These are phyloP conservation scores for Sphenodon punctatus DNA, from an alignment of 2,797 vertebrate genomes.

Conservation along the genomic window DNA sequence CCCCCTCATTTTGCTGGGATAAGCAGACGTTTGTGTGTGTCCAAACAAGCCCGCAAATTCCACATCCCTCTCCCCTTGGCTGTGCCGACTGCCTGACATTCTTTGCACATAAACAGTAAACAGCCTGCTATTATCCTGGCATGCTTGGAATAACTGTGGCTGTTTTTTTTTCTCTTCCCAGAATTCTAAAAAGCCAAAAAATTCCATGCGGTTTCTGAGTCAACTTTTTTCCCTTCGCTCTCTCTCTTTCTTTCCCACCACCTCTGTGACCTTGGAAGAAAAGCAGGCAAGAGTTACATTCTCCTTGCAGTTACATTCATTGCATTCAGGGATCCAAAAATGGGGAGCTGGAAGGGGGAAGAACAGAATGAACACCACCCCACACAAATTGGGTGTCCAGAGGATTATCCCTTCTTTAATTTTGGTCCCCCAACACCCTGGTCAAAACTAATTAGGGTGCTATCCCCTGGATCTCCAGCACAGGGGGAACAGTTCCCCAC, in stretches of 20 bases:
- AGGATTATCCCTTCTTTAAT: no score
- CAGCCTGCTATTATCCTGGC: constrained; percentile 75
- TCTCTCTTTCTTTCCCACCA: constrained; percentile 70
- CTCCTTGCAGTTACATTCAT: background rate
- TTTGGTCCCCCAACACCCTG: no score
- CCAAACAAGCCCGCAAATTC: constrained; percentile 33
- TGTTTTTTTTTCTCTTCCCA: constrained; percentile 78
- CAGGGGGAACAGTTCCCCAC: no score
- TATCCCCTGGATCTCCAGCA: no score
- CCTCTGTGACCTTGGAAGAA: constrained; percentile 66
- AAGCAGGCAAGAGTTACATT: background rate
- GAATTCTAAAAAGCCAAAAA: constrained; percentile 78
- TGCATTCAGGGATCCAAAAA: no score
- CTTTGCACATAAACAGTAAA: constrained; percentile 75
- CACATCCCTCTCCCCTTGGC: constrained; percentile 61
- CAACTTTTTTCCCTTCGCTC: constrained; percentile 37
- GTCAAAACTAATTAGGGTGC: no score
- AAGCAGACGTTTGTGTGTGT: constrained; percentile 18
- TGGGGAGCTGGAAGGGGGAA: no score
- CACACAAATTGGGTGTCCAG: no score
- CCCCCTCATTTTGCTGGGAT: constrained; percentile 8
- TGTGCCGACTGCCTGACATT: constrained; percentile 72
- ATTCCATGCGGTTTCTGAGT: constrained; percentile 74
- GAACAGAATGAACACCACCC: no score
- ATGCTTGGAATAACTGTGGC: constrained; percentile 78